Percentiles rank a stretch among this genome's conserved stretches.
phyloP scores from a whole-genome alignment of 2,888 invertebrate genomes.

The Pelosia muscerda region DNA sequence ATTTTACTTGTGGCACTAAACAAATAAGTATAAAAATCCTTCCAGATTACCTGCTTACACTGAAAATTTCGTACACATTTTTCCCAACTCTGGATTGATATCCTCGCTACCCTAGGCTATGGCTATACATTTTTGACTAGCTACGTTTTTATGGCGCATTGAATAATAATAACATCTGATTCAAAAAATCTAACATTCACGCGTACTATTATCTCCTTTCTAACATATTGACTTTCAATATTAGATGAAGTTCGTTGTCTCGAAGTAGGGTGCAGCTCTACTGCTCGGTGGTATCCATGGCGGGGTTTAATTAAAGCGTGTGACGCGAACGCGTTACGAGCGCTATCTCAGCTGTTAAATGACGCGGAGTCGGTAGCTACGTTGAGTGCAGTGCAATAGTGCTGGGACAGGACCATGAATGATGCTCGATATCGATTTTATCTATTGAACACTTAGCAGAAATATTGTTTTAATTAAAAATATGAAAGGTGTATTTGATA shows the following conservation, averaged over 20 bases:
- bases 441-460: not conserved
- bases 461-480: not conserved
- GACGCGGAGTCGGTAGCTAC: slow-evolving; percentile 36
- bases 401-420: not conserved
- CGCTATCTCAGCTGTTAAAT: slow-evolving; percentile 50
- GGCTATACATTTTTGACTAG: not conserved
- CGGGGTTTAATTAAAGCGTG: slow-evolving; percentile 51
- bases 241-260: slow-evolving; percentile 48
- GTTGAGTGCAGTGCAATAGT: slow-evolving; percentile 17
- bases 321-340: slow-evolving; percentile 45
- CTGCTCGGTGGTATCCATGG: slow-evolving; percentile 19
- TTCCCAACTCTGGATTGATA: not conserved
- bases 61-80: not conserved
- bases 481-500: not conserved
- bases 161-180: not conserved
- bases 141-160: not conserved
- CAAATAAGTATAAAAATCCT: no score
- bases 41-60: not conserved
- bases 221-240: slow-evolving; percentile 50
- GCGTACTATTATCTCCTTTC: not conserved
- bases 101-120: not conserved
- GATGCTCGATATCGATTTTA: slow-evolving; percentile 6
- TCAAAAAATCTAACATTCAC: slow-evolving; percentile 5
- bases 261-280: slow-evolving; percentile 7
- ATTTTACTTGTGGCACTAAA: no score